Conservation (phyloP, 2,888 invertebrate genomes). For the Erebia ligea region DNA sequence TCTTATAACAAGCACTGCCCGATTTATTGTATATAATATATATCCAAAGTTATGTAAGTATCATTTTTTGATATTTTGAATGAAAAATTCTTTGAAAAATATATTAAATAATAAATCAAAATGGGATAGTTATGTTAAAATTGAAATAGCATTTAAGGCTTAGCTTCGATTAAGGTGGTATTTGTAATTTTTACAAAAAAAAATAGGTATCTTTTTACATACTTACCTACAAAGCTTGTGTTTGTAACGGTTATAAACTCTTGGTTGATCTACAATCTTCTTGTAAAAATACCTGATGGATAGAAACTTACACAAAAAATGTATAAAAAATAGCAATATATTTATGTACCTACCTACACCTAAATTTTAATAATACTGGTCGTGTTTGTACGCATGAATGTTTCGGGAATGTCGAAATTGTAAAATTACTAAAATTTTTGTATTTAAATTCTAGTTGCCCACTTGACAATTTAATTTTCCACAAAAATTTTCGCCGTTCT, state of each 20-base stretch:
- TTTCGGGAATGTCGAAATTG: not conserved
- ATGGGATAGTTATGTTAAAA: not conserved
- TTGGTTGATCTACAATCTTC: not conserved
- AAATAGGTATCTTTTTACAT: not conserved
- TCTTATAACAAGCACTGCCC: conserved; percentile 29
- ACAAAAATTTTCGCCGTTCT: not conserved
- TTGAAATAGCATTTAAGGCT: not conserved
- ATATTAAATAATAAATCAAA: not conserved
- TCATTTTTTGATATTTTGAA: not conserved
- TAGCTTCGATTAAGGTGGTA: not conserved
- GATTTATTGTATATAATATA: not conserved
- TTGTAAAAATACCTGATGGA: not conserved
- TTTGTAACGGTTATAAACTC: not conserved
- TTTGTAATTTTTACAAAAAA: conserved; percentile 7
- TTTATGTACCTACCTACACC: conserved; percentile 4
- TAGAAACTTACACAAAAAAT: not conserved
- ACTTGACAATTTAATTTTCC: not conserved
- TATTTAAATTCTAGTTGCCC: not conserved
- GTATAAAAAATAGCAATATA: not conserved
- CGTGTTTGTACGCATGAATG: not conserved
- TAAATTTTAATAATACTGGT: not conserved
- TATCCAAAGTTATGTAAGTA: not conserved
- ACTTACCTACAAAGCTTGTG: not conserved
- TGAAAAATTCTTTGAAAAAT: not conserved
- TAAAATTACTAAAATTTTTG: not conserved